phyloP scores from a whole-genome alignment of 2,888 invertebrate species.

The Apotomis betuletana region DNA sequence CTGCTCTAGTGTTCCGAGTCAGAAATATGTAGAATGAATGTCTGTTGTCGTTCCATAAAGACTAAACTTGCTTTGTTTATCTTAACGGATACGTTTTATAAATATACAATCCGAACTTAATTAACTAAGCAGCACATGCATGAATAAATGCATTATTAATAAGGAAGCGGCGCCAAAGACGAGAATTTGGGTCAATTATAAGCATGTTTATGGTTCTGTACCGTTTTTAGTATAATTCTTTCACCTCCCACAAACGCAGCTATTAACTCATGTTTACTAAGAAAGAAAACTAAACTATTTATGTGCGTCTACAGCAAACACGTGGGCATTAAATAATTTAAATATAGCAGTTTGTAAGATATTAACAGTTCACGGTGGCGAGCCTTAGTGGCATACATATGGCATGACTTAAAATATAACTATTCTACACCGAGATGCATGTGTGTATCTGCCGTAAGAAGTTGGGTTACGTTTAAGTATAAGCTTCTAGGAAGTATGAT shows the following conservation, averaged over 20 bases:
- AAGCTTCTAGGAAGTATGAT: constrained; percentile 58
- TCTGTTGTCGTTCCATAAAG: constrained; percentile 45
- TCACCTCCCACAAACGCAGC: constrained; percentile 59
- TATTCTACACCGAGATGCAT: constrained; percentile 16
- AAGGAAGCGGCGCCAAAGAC: constrained; percentile 61
- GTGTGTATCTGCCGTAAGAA: constrained; percentile 11
- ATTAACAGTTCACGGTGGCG: constrained; percentile 20
- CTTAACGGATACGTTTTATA: constrained; percentile 45
- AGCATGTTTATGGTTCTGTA: constrained; percentile 45
- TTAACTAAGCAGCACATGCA: constrained; percentile 23
- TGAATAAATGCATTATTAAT: constrained; percentile 54
- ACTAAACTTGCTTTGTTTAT: constrained; percentile 52
- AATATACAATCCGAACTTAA: constrained; percentile 15
- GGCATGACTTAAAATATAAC: constrained; percentile 41
- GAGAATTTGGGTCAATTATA: constrained; percentile 67
- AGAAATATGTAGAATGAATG: constrained; percentile 64
- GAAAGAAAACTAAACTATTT: constrained; percentile 50
- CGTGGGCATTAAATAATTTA: constrained; percentile 50
- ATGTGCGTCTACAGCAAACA: constrained; percentile 51
- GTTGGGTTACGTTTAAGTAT: constrained; percentile 53
- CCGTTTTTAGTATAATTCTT: constrained; percentile 66
- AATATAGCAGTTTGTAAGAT: constrained; percentile 45
- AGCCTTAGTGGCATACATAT: constrained; percentile 11
- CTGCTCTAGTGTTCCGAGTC: constrained; percentile 70
- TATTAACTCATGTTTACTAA: constrained; percentile 50